phyloP scores from a whole-genome alignment of 2,113 vertebrate species.

The Tachysurus vachellii region DNA sequence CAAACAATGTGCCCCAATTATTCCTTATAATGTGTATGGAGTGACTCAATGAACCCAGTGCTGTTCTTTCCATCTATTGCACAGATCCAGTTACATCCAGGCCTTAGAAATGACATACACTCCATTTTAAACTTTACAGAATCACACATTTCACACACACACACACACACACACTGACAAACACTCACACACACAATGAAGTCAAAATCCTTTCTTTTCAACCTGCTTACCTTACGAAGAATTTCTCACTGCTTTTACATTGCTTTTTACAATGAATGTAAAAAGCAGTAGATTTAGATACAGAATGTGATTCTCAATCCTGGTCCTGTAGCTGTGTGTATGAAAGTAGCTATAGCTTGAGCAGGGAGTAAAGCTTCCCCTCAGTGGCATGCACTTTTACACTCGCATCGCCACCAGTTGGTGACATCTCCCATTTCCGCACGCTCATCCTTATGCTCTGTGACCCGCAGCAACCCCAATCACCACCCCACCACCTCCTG shows the following conservation, averaged over 20 bases:
- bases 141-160: neutral
- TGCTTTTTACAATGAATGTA: no score
- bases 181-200: neutral
- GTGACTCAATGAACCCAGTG: neutral
- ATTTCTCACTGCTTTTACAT: neutral
- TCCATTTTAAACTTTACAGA: slow-evolving; percentile 1
- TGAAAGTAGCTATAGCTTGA: neutral
- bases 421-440: slow-evolving; percentile 53
- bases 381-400: slow-evolving; percentile 28
- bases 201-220: neutral
- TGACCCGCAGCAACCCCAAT: neutral
- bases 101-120: slow-evolving; percentile 6
- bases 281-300: neutral
- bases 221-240: slow-evolving; percentile 16
- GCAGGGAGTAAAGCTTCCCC: slow-evolving; percentile 1
- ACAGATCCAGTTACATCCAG: slow-evolving; percentile 25
- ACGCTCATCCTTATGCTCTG: slow-evolving; percentile 20
- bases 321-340: neutral
- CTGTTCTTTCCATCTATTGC: slow-evolving; percentile 11
- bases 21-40: neutral
- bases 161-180: neutral
- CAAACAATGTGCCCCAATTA: slow-evolving; percentile 22
- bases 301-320: neutral
- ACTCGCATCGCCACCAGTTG: slow-evolving; percentile 49
- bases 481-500: neutral